Evolutionary conservation across 2,797 vertebrate genomes (phyloP), one percentile per base, ranked within the genome.

Genomic region (Epinephelus malabaricus): DNA sequence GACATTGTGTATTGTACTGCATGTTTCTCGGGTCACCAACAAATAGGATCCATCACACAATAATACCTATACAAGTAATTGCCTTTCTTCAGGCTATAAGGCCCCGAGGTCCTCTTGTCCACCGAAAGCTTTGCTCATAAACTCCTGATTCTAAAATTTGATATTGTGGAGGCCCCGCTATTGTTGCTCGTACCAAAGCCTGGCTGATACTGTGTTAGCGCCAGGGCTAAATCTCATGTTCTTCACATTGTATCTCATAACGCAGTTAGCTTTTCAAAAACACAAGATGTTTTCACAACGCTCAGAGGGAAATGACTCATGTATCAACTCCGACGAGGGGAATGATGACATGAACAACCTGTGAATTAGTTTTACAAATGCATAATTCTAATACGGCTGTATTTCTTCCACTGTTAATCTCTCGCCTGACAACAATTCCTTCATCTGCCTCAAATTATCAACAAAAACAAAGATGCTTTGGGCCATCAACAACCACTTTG

Each of bases 41-140:
- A 94, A 94, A 94, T 88, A 93, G 93, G 87, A 94, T 95, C 94
- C 92, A 94, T 95, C 95, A 94, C 93, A 91, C 89, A 92, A 93
- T 95, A 95, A 95, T 94, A 92, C 90, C 94, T 88, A 93, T 94
- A 95, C 94, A 95, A 95, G 94, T 96, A 95, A 96, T 95, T 94
- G 94, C 91, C 94, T 94, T 95, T 95, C 93, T 95, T 92, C 86
- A 74, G 94, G 93, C 91, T 91, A 95, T 87, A 86, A 92, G 92
- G 91, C 94, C 94, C 94, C 69, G 91, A 94, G 94, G 94, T 95
- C 92, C 92, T 94, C 90, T 95, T 95, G 91, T 93, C 92, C 91
- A 85, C 86, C 82, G 81, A 94, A 95, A 93, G 93, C 93, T 92
- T 89, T 94, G 88, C 93, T 96, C 94, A 95, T 95, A 95, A 95